These are phyloP conservation scores for Channa striata DNA, from an alignment of 2,797 vertebrate genomes.

Conservation along the genomic window DNA sequence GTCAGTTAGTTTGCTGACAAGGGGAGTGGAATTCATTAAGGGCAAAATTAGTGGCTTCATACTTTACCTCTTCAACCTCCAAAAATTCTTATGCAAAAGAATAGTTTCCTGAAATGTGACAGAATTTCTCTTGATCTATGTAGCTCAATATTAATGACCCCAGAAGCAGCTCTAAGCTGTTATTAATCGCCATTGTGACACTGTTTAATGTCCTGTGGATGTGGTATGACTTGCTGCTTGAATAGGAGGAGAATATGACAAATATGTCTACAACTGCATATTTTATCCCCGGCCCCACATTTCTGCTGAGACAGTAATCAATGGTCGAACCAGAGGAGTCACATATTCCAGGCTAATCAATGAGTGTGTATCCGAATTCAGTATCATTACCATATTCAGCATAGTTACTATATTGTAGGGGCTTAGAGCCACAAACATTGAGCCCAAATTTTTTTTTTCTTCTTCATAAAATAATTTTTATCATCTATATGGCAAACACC, in stretches of 20 bases:
- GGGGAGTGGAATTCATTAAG: conserved; percentile 65
- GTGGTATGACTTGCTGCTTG: conserved; percentile 54
- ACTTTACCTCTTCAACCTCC: conserved; percentile 51
- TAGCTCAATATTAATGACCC: conserved; percentile 38
- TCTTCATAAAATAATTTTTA: neutral
- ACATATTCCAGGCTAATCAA: conserved; percentile 66
- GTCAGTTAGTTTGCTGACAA: conserved; percentile 73
- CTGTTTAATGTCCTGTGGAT: conserved; percentile 45
- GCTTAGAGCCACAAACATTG: conserved; percentile 9
- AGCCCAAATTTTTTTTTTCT: neutral
- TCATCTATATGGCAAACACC: neutral
- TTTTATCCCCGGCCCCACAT: conserved; percentile 46
- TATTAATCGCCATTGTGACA: conserved; percentile 49
- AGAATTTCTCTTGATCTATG: conserved; percentile 4
- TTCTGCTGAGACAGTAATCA: conserved; percentile 72
- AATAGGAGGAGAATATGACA: conserved; percentile 62
- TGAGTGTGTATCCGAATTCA: conserved; percentile 40
- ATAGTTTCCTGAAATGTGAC: neutral
- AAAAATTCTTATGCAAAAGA: neutral
- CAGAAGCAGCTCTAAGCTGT: conserved; percentile 47
- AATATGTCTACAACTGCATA: conserved; percentile 71
- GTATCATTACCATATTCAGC: conserved; percentile 17
- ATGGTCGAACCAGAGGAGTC: conserved; percentile 57
- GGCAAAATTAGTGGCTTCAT: conserved; percentile 65
- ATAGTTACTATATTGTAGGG: neutral